Base-by-base conservation (phyloP, 53 echinoderm and acorn worm genomes). In the Temnopleurus reevesii region DNA sequence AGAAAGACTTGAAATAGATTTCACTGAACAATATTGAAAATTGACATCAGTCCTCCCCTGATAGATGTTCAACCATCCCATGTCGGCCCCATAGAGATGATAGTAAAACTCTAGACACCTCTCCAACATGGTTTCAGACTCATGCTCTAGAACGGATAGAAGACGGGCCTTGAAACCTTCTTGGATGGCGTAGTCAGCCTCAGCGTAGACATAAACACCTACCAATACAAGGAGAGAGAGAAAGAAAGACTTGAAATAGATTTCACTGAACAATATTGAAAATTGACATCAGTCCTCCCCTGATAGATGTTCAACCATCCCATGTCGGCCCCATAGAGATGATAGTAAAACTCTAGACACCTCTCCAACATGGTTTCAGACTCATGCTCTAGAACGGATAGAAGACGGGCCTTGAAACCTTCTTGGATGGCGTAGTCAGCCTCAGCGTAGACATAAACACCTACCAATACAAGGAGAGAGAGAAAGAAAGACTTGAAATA, bases 321-420 rank as follows among this genome's bases (percentile, higher is more conserved):
- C 86, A 85, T 85, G 86, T 36, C 58, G 3, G 59, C 61, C 58
- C 86, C 86, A 0, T 57, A 27, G 60, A 85, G 59, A 46, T 85
- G 63, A 26, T 59, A 85, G 46, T 45, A 85, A 61, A 85, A 85
- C 61, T 85, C 24, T 0, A 85, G 61, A 85, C 86, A 85, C 0
- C 31, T 60, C 12, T 59, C 59, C 0, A 18, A 25, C 12, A 17
- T 27, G 61, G 38, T 27, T 44, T 41, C 61, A 27, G 71, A 71
- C 28, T 60, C 43, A 18, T 59, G 27, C 4, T 59, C 23, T 1
- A 59, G 44, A 41, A 61, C 44, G 4, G 61, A 59, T 0, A 21
- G 28, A 13, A 85, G 86, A 27, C 45, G 44, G 27, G 86, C 61
- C 38, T 45, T 60, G 15, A 12, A 23, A 0, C 86, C 59, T n/a